Evolutionary conservation across 1,140 invertebrate species (phyloP), one percentile per base, ranked within the genome.

Genomic region (Pissodes strobi): DNA sequence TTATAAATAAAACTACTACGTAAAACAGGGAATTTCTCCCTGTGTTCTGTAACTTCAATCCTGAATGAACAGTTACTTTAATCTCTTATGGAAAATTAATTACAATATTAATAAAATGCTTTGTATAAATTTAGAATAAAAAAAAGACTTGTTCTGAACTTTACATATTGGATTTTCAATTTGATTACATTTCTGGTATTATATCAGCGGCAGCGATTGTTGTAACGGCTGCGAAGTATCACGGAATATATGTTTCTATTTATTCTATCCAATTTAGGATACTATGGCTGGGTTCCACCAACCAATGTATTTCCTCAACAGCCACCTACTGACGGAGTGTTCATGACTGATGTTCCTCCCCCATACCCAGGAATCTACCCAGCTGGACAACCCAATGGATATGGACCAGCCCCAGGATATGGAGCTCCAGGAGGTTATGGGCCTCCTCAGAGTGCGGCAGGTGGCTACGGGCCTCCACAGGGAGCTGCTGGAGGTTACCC

Each of bases 221-320:
- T n/a, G n/a, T n/a, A n/a, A n/a, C n/a, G n/a, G n/a, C n/a, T n/a
- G n/a, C n/a, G n/a, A n/a, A n/a, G n/a, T n/a, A n/a, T n/a, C n/a
- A n/a, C n/a, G n/a, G 6, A 18, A 41, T 12, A 41, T 41, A 41
- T 41, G 6, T 41, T 9, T 15, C 6, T 13, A 41, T 4, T 41
- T 41, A 17, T 8, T 45, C 5, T 8, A 8, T n/a, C 15, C 18
- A 45, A 15, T 45, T 49, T 21, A 66, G 92, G 91, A 38, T 94
- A 94, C 74, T 97, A 96, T 76, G 94, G 93, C 34, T 98, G 95
- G 93, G 85, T 92, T 52, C 94, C 95, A 19, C 93, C 93, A 3
- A 89, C 88, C 52, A 77, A 86, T 76, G 83, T 82, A 0, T 88
- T 88, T 71, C 86, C 84, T 1, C 80, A 86, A 67, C 85, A 85